These are phyloP conservation scores for Ischnura elegans DNA, from an alignment of 2,888 invertebrate species.

Conservation along the genomic window DNA sequence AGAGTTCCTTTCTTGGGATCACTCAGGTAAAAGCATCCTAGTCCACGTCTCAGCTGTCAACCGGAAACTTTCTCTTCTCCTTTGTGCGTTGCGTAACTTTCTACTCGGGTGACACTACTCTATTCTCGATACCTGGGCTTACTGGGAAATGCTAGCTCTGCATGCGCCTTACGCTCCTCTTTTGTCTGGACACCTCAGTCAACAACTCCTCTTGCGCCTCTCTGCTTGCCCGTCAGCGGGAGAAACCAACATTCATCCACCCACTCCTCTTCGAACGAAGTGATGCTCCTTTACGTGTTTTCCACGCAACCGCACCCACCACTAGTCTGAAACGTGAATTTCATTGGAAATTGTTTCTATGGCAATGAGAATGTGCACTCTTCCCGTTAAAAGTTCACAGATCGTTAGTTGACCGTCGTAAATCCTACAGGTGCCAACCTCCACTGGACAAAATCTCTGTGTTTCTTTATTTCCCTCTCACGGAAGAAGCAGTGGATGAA, in stretches of 20 bases:
- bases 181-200: slow-evolving; percentile 9
- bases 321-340: too few species aligned
- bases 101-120: slow-evolving; percentile 26
- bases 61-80: slow-evolving; percentile 62
- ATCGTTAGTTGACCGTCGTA: too few species aligned
- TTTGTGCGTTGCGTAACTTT: slow-evolving; percentile 43
- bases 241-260: not conserved
- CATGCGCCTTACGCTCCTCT: slow-evolving; percentile 23
- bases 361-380: too few species aligned
- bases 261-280: too few species aligned
- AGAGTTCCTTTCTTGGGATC: slow-evolving; percentile 18
- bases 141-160: slow-evolving; percentile 2
- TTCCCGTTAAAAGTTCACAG: too few species aligned
- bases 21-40: slow-evolving; percentile 9
- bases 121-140: slow-evolving; percentile 32
- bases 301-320: too few species aligned
- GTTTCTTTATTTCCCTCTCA: too few species aligned
- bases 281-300: too few species aligned
- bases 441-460: too few species aligned
- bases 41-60: not conserved
- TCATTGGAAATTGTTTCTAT: too few species aligned
- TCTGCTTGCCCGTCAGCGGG: not conserved
- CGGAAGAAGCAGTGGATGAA: too few species aligned
- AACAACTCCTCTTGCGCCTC: not conserved
- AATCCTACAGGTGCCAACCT: too few species aligned